Percentiles rank a stretch among this genome's conserved stretches.
phyloP scores from a whole-genome alignment of 2,888 invertebrate genomes.

The Notocelia uddmanniana region DNA sequence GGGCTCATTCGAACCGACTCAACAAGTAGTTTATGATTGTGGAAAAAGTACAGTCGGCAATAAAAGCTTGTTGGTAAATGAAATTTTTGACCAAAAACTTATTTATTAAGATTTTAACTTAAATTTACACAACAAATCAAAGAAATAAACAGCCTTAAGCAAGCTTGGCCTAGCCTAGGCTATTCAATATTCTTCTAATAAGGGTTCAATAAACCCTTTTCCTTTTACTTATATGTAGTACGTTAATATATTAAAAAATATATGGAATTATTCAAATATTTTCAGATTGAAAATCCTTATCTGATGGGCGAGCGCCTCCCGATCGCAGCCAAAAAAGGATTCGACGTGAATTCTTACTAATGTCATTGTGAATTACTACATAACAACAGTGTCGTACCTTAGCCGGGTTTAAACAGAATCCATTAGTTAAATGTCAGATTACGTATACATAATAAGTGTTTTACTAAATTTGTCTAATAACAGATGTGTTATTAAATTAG shows the following conservation, averaged over 20 bases:
- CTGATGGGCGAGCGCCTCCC: conserved; percentile 94
- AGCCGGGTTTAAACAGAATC: conserved; percentile 34
- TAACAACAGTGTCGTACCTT: conserved; percentile 57
- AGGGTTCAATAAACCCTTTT: neutral
- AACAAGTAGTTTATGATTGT: no score
- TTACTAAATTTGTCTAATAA: conserved; percentile 16
- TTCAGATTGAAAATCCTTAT: conserved; percentile 92
- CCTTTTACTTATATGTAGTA: neutral
- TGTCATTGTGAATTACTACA: conserved; percentile 53
- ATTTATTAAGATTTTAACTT: no score
- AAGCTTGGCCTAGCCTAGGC: neutral
- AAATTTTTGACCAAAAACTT: no score
- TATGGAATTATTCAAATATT: conserved; percentile 22
- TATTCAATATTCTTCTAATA: neutral
- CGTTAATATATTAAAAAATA: neutral
- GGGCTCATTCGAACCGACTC: no score
- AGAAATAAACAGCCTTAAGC: neutral
- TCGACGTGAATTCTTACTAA: conserved; percentile 86
- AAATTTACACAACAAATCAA: neutral
- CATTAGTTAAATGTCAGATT: conserved; percentile 27
- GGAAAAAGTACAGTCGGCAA: no score
- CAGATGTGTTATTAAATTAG: conserved; percentile 7
- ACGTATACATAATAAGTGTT: neutral
- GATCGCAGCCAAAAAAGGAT: conserved; percentile 97
- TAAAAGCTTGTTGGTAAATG: no score